Conservation (phyloP, 2,797 vertebrate species). For the Neopelma chrysocephalum region DNA sequence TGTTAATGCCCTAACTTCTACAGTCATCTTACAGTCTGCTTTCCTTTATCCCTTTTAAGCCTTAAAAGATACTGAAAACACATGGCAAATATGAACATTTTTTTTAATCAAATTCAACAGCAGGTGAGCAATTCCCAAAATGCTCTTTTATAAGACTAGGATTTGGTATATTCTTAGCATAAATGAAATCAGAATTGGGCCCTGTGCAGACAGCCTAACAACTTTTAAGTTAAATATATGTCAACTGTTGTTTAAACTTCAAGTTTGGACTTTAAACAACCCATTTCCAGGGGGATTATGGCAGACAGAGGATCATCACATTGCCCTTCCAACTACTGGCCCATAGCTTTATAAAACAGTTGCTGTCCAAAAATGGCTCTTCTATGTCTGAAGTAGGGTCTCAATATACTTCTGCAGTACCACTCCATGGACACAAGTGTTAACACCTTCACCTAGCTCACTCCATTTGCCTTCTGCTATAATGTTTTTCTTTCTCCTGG, state of each 20-base stretch:
- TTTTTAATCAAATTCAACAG: not conserved
- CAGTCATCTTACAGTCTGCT: not conserved
- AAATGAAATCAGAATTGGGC: not conserved
- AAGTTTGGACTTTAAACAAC: not conserved
- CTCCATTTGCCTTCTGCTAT: not conserved
- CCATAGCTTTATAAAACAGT: not conserved
- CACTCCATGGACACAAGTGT: not conserved
- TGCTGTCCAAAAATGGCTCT: not conserved
- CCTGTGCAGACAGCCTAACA: not conserved
- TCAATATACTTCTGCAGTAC: not conserved
- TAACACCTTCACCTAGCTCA: not conserved
- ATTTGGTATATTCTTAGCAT: not conserved
- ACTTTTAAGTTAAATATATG: not conserved
- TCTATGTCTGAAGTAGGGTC: not conserved
- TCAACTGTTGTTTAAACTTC: not conserved
- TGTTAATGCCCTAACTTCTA: not conserved
- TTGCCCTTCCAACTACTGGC: not conserved
- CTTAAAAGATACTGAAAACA: not conserved
- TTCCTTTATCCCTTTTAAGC: not conserved
- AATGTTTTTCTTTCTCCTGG: not conserved
- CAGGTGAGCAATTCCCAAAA: not conserved
- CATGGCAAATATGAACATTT: not conserved
- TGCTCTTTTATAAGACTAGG: not conserved
- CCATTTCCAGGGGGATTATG: not conserved
- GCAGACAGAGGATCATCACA: not conserved